Percentiles rank a stretch among this genome's conserved stretches.
phyloP scores from a whole-genome alignment of 2,113 vertebrate species.

The Nothocercus nigrocapillus region DNA sequence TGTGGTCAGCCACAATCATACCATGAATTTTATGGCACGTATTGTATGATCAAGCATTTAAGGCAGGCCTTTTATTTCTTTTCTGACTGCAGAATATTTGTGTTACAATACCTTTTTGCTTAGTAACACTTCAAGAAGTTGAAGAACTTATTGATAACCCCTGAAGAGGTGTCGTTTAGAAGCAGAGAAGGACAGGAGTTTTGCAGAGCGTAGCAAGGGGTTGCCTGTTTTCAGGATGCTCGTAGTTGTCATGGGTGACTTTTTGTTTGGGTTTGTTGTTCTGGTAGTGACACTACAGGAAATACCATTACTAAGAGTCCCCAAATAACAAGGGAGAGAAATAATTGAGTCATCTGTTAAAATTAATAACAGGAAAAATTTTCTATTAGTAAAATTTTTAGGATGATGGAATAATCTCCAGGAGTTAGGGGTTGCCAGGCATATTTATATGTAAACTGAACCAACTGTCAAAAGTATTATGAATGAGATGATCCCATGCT shows the following conservation, averaged over 20 bases:
- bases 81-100: conserved; percentile 8
- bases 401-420: not conserved
- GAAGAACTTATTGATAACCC: conserved; percentile 55
- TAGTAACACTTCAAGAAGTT: conserved; percentile 29
- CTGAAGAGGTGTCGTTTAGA: conserved; percentile 19
- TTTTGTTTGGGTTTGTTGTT: conserved; percentile 44
- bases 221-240: not conserved
- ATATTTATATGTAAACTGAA: not conserved
- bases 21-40: conserved; percentile 53
- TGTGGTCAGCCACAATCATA: conserved; percentile 44
- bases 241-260: conserved; percentile 18
- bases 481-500: not conserved
- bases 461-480: not conserved
- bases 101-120: conserved; percentile 37
- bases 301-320: not conserved
- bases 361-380: not conserved
- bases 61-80: conserved; percentile 22
- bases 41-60: conserved; percentile 25
- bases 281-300: not conserved
- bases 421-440: not conserved
- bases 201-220: not conserved
- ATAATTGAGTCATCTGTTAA: not conserved
- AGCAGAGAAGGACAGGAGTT: not conserved
- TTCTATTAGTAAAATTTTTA: not conserved
- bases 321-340: not conserved